A percentile compares a stretch with the other conserved stretches of the same genome.
These are phyloP conservation scores for Neolamprologus cancellatus DNA, from an alignment of 2,113 vertebrate genomes.

Conservation along the genomic window DNA sequence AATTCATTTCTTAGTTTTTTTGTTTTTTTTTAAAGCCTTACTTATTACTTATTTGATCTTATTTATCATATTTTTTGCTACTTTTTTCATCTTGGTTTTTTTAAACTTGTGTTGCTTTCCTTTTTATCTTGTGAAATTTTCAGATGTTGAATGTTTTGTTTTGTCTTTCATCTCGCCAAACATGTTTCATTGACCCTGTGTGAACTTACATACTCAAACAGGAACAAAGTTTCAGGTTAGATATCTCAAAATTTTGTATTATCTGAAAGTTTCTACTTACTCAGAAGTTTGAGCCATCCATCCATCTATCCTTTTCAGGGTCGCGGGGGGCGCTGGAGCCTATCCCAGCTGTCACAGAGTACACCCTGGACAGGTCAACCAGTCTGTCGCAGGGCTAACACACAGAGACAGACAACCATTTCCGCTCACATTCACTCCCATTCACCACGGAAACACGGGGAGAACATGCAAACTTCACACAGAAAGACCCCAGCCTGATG, in stretches of 20 bases:
- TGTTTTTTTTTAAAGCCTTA: rapidly evolving
- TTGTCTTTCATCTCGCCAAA: background rate
- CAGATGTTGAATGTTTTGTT: background rate
- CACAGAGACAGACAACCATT: too few species aligned
- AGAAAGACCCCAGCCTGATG: too few species aligned
- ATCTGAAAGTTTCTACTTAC: background rate
- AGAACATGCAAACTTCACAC: too few species aligned
- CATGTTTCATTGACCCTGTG: background rate
- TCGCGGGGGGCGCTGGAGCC: rapidly evolving
- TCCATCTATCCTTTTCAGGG: background rate
- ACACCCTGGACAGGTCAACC: background rate
- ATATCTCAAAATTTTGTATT: background rate
- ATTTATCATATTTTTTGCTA: background rate
- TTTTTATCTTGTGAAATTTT: background rate
- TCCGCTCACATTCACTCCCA: too few species aligned
- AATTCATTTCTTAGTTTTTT: rapidly evolving
- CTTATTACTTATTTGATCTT: background rate
- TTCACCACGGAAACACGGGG: rapidly evolving
- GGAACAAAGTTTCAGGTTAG: background rate
- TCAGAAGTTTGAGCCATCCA: background rate
- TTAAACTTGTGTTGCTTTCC: background rate
- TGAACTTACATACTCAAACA: background rate
- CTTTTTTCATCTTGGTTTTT: background rate
- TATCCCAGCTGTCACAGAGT: background rate
- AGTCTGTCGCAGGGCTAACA: background rate